Evolutionary conservation across 2,113 vertebrate species (phyloP).

Genomic region (Spheniscus mendiculus): DNA sequence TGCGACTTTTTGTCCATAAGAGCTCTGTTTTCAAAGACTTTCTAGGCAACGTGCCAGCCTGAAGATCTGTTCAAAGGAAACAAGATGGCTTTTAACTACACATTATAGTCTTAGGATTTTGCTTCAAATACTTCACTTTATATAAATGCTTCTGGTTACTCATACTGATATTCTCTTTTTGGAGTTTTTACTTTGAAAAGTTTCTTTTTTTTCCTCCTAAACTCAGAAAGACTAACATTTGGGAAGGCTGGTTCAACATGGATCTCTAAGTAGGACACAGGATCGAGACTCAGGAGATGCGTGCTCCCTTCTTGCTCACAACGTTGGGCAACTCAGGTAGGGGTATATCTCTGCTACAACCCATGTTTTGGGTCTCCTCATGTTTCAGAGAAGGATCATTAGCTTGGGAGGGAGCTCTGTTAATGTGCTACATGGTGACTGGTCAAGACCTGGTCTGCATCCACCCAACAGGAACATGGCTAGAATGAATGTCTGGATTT

Average conservation of each 20-base stretch:
- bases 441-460: not conserved
- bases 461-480: accelerated
- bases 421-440: not conserved
- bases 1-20: not conserved
- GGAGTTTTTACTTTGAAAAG: not conserved
- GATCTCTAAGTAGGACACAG: not conserved
- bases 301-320: not conserved
- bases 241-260: not conserved
- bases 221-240: not conserved
- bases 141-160: not conserved
- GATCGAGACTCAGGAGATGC: not conserved
- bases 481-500: not conserved
- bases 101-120: not conserved
- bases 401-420: accelerated
- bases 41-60: slow-evolving; percentile 22
- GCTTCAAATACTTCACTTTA: not conserved
- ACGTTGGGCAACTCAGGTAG: not conserved
- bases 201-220: not conserved
- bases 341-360: accelerated
- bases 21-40: slow-evolving; percentile 61
- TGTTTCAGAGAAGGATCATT: not conserved
- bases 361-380: not conserved
- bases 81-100: not conserved
- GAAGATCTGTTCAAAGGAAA: slow-evolving; percentile 35
- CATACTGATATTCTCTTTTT: not conserved